Evolutionary conservation across 2,113 vertebrate genomes (phyloP), one percentile per base, ranked within the genome.

Genomic region (Argyrosomus japonicus): DNA sequence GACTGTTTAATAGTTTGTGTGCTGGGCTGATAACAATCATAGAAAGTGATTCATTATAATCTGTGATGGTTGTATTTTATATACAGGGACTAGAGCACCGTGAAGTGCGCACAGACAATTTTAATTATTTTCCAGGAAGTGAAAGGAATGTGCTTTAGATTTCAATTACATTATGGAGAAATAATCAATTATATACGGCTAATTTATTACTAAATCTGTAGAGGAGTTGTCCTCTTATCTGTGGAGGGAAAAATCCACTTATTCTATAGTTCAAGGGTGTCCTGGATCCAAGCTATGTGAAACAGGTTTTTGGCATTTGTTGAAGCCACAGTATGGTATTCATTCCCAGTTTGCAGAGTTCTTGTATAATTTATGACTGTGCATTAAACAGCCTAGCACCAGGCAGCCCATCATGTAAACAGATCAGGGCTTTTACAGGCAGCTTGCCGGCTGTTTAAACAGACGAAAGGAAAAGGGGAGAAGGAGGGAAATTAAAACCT

Each of bases 341-440:
- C 83, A 79, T 90, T 89, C 86, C 81, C 88, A 91, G 80, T 87
- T 81, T 88, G 80, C 85, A 69, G 82, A 94, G 87, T 90, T 91
- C 78, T 73, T 90, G 86, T 91, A 88, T 93, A 94, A 94, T 94
- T 94, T 93, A 93, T 86, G 90, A 91, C 74, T 13, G 72, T 14
- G 85, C 90, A 89, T 93, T 93, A 93, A 93, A 94, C 93, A 92
- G 91, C 91, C 89, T 88, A 87, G 88, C 91, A 92, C 91, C 86
- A 85, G 88, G 89, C 91, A 86, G 91, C 92, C 92, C 89, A 90
- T 93, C 92, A 83, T 93, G 93, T 93, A 92, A 93, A 93, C 92
- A 93, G 92, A 92, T 92, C 91, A 87, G 91, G 86, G 83, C 90
- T 91, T 92, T 94, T 91, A 93, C 88, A 90, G 91, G 88, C 89